These are phyloP conservation scores for Drosophila quadrilineata DNA, from an alignment of 1,140 invertebrate genomes.

Conservation along the genomic window DNA sequence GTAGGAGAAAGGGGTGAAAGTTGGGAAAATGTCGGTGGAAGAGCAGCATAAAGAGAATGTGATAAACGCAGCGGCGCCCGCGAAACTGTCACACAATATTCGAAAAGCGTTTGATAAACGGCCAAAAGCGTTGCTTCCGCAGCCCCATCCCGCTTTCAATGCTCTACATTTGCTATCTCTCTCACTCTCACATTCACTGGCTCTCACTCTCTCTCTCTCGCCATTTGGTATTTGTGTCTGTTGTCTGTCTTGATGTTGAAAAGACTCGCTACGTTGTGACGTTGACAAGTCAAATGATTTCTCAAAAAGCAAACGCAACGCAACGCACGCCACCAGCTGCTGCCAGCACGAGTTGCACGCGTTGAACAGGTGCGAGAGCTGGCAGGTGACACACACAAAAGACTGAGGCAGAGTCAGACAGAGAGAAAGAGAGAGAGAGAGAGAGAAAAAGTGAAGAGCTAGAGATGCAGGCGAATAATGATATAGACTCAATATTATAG, in stretches of 20 bases:
- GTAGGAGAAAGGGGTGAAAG: background rate
- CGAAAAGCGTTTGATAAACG: slow-evolving; percentile 68
- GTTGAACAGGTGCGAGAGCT: background rate
- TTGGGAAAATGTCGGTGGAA: background rate
- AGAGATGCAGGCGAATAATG: slow-evolving; percentile 13
- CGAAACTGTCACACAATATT: slow-evolving; percentile 44
- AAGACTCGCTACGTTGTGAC: slow-evolving; percentile 42
- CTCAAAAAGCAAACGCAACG: too few species aligned
- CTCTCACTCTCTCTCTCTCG: background rate
- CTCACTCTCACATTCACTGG: background rate
- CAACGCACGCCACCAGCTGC: too few species aligned
- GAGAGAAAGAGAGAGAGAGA: background rate
- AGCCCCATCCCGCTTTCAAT: background rate
- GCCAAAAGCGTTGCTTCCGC: background rate
- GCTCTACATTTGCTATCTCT: too few species aligned
- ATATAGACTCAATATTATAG: too few species aligned
- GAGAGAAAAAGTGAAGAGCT: background rate
- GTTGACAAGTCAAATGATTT: slow-evolving; percentile 67
- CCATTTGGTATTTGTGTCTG: background rate
- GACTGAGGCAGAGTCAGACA: background rate
- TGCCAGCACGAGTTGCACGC: slow-evolving; percentile 7
- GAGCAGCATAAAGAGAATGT: background rate
- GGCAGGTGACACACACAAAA: background rate
- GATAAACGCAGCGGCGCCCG: slow-evolving; percentile 40
- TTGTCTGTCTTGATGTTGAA: slow-evolving; percentile 11